phyloP scores from a whole-genome alignment of 2,113 vertebrate genomes.

The Symphodus melops region DNA sequence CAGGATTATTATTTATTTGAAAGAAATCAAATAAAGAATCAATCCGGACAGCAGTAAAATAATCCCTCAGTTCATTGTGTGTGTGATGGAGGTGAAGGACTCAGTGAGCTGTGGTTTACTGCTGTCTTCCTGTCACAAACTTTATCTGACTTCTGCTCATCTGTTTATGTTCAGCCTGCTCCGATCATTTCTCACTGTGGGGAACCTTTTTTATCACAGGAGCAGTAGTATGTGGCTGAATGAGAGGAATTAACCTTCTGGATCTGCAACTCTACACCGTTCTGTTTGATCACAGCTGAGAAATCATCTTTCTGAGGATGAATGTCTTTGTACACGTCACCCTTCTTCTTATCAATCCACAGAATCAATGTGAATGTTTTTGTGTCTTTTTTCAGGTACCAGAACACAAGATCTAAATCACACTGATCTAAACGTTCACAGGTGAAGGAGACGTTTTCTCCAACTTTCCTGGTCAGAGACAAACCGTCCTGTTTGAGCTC shows the following conservation, averaged over 20 bases:
- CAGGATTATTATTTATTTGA: too few relatives aligned
- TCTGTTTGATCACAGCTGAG: background rate
- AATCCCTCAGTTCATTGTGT: too few relatives aligned
- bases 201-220: background rate
- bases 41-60: too few relatives aligned
- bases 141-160: background rate
- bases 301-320: background rate
- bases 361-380: background rate
- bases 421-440: background rate
- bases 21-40: too few relatives aligned
- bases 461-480: too few relatives aligned
- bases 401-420: background rate
- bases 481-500: too few relatives aligned
- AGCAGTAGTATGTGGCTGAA: background rate
- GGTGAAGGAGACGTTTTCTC: too few relatives aligned
- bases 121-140: background rate
- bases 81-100: background rate
- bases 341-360: background rate
- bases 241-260: background rate
- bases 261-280: too few relatives aligned
- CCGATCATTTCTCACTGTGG: constrained; percentile 1
- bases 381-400: background rate
- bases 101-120: background rate
- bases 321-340: background rate
- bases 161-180: background rate